Evolutionary conservation across 2,113 vertebrate genomes (phyloP), one percentile per base, ranked within the genome.

Genomic region (Spea bombifrons): DNA sequence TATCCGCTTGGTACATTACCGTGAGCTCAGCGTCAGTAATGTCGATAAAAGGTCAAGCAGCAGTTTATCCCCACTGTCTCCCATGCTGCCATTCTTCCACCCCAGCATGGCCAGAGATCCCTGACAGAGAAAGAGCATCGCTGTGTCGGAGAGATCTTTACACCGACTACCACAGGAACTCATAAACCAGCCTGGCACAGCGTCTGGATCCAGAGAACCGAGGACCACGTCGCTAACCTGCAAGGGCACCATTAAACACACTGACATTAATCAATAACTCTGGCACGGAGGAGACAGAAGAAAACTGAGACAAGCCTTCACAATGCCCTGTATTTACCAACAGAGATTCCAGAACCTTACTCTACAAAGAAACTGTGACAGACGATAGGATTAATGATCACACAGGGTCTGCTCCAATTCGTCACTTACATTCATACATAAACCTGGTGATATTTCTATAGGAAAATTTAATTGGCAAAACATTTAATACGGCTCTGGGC

Each of bases 91-190:
- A 0, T 83, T 83, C 84, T 89, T 94, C 97, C 96, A 98, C 75
- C 90, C 92, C 84, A 99, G 59, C 96, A 99, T 97, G 13, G 95
- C 96, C 75, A 99, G 88, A 0, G 94, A 92, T 9, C 97, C 97
- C 7, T 98, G 97, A 83, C 95, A 96, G 59, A 99, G 89, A 81
- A 94, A 97, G 48, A 98, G 86, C 50, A 91, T 89, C 17, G 91
- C 87, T 0, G 90, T 86, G 0, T 76, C 84, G 16, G 94, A 82
- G 0, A 80, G 46, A 0, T 81, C 75, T 0, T 3, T 9, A 9
- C 90, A 97, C 43, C 97, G 88, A 43, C 67, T 64, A 30, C 83
- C 82, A 70, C 95, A 96, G 83, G 13, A 90, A 53, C 68, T 84
- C 82, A 81, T 5, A 12, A 99, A 84, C 95, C 96, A 98, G 3